These are phyloP conservation scores for Albula glossodonta DNA, from an alignment of 2,113 vertebrate species.

Conservation along the genomic window DNA sequence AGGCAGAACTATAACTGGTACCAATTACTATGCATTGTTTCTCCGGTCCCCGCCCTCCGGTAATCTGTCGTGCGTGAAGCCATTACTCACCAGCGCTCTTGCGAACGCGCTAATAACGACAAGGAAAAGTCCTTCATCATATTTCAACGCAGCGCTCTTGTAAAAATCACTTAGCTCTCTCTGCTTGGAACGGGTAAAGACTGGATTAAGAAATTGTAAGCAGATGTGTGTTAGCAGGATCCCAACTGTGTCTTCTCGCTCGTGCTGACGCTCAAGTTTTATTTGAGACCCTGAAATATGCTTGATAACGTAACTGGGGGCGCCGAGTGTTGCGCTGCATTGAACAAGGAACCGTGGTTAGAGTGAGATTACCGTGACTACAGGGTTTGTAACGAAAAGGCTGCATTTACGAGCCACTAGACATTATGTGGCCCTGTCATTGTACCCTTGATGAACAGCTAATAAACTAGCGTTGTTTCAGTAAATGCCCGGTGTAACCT, in stretches of 20 bases:
- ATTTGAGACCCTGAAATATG: background rate
- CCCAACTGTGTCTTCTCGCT: background rate
- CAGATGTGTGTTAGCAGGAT: slow-evolving; percentile 36
- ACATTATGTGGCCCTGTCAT: background rate
- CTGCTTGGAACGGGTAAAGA: background rate
- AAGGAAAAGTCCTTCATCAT: background rate
- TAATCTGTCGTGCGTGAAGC: slow-evolving; percentile 31
- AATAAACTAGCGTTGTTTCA: background rate
- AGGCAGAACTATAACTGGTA: background rate
- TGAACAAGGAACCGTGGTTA: background rate
- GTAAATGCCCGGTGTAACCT: too few species aligned
- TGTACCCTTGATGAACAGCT: background rate
- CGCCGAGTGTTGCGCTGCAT: background rate
- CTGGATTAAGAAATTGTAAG: slow-evolving; percentile 12
- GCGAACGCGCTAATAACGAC: slow-evolving; percentile 21
- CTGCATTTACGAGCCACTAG: too few species aligned
- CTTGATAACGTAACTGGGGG: background rate
- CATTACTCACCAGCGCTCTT: slow-evolving; percentile 12
- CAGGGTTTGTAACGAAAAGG: too few species aligned
- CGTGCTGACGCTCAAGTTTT: background rate
- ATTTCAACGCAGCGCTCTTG: slow-evolving; percentile 20
- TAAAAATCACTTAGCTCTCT: background rate
- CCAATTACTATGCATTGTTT: slow-evolving; percentile 20
- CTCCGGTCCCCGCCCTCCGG: slow-evolving; percentile 12
- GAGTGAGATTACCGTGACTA: background rate